Conservation (phyloP, 2,888 invertebrate species). For the Dyspetes luteomarginatus region DNA sequence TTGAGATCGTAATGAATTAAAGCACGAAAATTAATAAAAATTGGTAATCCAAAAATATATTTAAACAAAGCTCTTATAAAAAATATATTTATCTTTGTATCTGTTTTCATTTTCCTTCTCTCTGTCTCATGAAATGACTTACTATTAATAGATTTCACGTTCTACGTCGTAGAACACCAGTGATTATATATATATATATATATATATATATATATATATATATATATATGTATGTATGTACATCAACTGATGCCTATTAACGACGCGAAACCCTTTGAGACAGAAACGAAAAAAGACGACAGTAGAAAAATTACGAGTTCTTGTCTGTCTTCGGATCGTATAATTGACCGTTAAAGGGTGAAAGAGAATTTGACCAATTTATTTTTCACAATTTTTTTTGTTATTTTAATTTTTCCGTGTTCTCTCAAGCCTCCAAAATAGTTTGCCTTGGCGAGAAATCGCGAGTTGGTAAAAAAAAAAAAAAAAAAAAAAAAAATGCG, state of each 20-base stretch:
- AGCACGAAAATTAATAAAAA: too few species aligned
- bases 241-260: not conserved
- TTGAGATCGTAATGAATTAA: too few species aligned
- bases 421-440: not conserved
- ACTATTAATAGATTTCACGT: slow-evolving; percentile 47
- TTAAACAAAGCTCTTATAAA: too few species aligned
- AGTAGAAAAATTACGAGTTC: not conserved
- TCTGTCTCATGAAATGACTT: slow-evolving; percentile 45
- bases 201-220: not conserved
- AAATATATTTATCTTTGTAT: slow-evolving; percentile 9
- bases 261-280: slow-evolving; percentile 15
- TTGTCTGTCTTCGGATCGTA: not conserved
- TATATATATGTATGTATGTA: not conserved
- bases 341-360: slow-evolving; percentile 1
- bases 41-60: too few species aligned
- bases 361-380: not conserved
- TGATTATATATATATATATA: not conserved
- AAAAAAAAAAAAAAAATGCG: not conserved
- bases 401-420: not conserved
- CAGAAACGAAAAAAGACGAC: slow-evolving; percentile 1
- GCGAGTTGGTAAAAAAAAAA: not conserved
- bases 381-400: not conserved
- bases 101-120: slow-evolving; percentile 7
- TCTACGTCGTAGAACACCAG: slow-evolving; percentile 18
- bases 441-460: not conserved